phyloP scores from a whole-genome alignment of 2,113 vertebrate species.

The Fulmarus glacialis region DNA sequence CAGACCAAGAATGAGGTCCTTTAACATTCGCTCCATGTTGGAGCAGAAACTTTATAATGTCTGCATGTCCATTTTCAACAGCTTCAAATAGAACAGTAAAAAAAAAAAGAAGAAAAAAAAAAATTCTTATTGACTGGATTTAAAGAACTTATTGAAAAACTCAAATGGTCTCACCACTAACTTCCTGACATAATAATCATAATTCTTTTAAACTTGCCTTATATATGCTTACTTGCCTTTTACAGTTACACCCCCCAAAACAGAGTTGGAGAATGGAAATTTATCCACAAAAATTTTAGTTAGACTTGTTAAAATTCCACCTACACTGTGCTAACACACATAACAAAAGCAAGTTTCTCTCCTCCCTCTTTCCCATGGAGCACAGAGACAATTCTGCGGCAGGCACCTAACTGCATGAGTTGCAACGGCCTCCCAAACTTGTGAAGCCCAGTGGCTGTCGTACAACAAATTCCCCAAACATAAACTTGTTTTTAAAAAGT shows the following conservation, averaged over 20 bases:
- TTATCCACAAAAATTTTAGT: background rate
- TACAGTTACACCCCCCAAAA: background rate
- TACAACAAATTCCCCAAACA: background rate
- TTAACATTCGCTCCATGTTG: conserved; percentile 81
- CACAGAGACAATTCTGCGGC: background rate
- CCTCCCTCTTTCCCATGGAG: background rate
- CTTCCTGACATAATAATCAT: background rate
- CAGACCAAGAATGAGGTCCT: conserved; percentile 84
- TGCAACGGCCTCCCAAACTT: fast-evolving
- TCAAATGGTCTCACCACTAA: background rate
- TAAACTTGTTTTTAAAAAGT: background rate
- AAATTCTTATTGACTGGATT: background rate
- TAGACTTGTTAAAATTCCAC: background rate
- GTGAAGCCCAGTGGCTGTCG: background rate
- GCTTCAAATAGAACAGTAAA: conserved; percentile 64
- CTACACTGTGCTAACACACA: background rate
- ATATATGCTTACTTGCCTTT: background rate
- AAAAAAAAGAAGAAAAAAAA: background rate
- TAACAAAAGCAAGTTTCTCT: background rate
- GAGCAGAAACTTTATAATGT: conserved; percentile 81
- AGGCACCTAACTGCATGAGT: background rate
- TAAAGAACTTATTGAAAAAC: background rate
- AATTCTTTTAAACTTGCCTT: background rate
- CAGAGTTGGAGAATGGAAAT: background rate
- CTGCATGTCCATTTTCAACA: conserved; percentile 77